Percentiles rank a stretch among this genome's conserved stretches.
phyloP scores from a whole-genome alignment of 2,113 vertebrate species.

The Heteronetta atricapilla region DNA sequence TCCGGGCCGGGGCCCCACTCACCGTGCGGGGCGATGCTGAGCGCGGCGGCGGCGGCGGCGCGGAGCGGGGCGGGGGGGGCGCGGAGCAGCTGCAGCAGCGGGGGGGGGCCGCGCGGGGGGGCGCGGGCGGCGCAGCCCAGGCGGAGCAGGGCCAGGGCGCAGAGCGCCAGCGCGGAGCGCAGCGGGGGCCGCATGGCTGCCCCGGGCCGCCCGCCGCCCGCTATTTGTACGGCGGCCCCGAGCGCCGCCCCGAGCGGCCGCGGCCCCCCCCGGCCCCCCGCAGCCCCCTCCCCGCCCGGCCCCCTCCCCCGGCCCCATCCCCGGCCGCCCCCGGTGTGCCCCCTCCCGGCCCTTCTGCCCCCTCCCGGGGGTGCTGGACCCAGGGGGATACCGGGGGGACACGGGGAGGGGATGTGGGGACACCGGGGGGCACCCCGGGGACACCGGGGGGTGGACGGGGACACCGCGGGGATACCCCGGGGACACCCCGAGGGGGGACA shows the following conservation, averaged over 20 bases:
- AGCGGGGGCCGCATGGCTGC: not conserved
- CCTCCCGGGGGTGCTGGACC: no score
- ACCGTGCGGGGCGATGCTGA: conserved; percentile 79
- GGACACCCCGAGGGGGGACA: no score
- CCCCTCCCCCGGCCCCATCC: not conserved
- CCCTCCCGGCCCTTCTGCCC: no score
- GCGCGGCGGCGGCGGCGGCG: conserved; percentile 72
- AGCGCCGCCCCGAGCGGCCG: not conserved
- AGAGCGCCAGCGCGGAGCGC: not conserved
- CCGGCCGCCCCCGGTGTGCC: no score
- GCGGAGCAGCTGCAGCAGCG: conserved; percentile 88
- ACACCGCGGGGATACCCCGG: no score
- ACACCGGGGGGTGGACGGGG: no score
- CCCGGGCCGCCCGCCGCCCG: not conserved
- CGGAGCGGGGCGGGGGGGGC: conserved; percentile 5
- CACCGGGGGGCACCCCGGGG: no score
- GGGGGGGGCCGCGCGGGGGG: conserved; percentile 22
- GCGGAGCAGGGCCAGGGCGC: not conserved
- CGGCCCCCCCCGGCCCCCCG: no score
- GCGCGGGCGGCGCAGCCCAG: not conserved
- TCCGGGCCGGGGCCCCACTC: no score
- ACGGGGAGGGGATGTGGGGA: no score
- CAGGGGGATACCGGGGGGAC: no score
- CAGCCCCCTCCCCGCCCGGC: not conserved
- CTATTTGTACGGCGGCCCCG: not conserved